Evolutionary conservation across 2,888 invertebrate genomes (phyloP).

Genomic region (Melinaea menophilus): DNA sequence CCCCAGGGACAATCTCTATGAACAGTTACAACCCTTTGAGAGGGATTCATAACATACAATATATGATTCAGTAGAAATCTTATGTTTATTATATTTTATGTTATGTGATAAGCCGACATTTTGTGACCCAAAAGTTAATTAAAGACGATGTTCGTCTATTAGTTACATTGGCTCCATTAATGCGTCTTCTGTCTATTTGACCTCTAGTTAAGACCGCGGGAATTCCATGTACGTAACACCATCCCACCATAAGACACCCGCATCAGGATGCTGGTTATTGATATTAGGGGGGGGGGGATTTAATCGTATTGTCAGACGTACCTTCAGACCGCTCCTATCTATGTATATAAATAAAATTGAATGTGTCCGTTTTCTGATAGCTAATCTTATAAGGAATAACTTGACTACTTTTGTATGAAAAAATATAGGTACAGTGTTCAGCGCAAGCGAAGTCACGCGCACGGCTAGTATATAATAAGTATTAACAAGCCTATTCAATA

Average conservation of each 20-base stretch:
- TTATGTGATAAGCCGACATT: too few species aligned
- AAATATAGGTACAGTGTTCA: too few species aligned
- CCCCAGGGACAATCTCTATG: conserved; percentile 19
- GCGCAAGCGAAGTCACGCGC: too few species aligned
- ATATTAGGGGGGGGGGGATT: conserved; percentile 58
- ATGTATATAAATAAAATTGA: conserved; percentile 5
- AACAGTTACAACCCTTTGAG: conserved; percentile 18
- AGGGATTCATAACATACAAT: not conserved
- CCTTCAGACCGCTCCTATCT: conserved; percentile 19
- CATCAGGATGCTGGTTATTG: conserved; percentile 73
- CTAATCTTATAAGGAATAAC: too few species aligned
- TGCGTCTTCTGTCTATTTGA: conserved; percentile 64
- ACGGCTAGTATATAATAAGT: too few species aligned
- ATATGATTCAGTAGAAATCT: not conserved
- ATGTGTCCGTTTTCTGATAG: not conserved
- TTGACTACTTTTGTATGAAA: too few species aligned
- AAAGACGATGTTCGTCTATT: conserved; percentile 49
- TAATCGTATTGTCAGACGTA: conserved; percentile 45
- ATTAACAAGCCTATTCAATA: not conserved
- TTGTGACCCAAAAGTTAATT: conserved; percentile 23
- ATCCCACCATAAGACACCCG: conserved; percentile 71
- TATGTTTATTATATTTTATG: not conserved
- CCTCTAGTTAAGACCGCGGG: conserved; percentile 66
- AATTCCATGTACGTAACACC: conserved; percentile 60
- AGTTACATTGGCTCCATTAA: conserved; percentile 67